Base-by-base conservation (phyloP, 2,113 vertebrate species). In the Hyla sarda region DNA sequence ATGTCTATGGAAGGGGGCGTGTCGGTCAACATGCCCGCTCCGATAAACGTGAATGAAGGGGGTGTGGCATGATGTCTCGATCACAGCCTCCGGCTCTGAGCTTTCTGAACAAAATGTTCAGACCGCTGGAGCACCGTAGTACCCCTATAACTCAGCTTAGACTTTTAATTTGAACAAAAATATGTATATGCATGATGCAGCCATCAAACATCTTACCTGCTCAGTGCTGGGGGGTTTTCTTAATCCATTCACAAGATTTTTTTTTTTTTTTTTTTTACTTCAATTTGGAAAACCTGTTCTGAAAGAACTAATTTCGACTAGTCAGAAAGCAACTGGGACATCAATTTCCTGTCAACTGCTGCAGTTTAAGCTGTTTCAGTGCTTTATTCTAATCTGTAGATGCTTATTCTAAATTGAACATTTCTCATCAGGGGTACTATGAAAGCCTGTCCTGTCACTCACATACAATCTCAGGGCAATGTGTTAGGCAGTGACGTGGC, bases 261-360 rank as follows among this genome's bases (percentile, higher is more conserved):
- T 12, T 50, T 52, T 82, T 23, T 62, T 12, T 50, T 52, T 41
- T 25, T 52, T 47, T 45, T 82, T 86, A n/a, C 19, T 67, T 83
- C 23, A 0, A 65, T 91, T 90, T 89, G 88, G 89, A 88, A 88
- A 90, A 89, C 88, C 69, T 56, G 83, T 88, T 90, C 32, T 30
- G 82, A 30, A 32, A 89, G 89, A 92, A 91, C 87, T 92, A 90
- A 90, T 95, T 93, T 93, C 90, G 91, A 79, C 88, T 89, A 87
- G 87, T 91, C 92, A 93, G 92, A 93, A 90, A 93, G 92, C 90
- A 91, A 91, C 11, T 0, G 17, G 62, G 47, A 91, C 89, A 91
- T 93, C 92, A 91, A 91, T 93, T 94, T 93, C 90, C 89, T 91
- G 90, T 89, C 90, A 88, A 79, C 45, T 25, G 85, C 45, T 60